phyloP scores from a whole-genome alignment of 2,797 vertebrate genomes.

The Galago senegalensis region DNA sequence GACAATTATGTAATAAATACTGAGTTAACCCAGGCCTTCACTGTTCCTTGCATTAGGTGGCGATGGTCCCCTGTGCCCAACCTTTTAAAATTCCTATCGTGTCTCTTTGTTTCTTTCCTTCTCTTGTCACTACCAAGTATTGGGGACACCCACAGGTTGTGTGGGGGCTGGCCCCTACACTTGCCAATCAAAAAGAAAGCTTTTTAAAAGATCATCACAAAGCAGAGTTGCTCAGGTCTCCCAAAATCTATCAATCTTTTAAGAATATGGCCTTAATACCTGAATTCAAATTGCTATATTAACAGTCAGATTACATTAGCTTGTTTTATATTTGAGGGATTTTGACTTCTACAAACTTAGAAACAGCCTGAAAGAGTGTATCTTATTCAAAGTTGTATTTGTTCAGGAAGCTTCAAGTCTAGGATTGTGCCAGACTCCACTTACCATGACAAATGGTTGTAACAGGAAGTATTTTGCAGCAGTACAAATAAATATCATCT shows the following conservation, averaged over 20 bases:
- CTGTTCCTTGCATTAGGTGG: too few relatives aligned
- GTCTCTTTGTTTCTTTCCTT: too few relatives aligned
- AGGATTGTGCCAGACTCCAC: not conserved
- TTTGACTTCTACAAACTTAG: not conserved
- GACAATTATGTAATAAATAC: too few relatives aligned
- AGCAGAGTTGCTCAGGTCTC: not conserved
- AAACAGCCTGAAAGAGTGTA: constrained; percentile 5
- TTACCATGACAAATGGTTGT: constrained; percentile 15
- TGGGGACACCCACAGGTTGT: too few relatives aligned
- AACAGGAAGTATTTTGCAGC: not conserved
- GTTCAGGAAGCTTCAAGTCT: not conserved
- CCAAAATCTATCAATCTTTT: not conserved
- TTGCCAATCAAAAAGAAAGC: too few relatives aligned
- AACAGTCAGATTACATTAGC: not conserved
- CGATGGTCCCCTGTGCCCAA: too few relatives aligned
- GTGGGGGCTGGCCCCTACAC: too few relatives aligned
- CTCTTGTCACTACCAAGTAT: too few relatives aligned
- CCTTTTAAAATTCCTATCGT: too few relatives aligned
- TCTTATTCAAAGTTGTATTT: constrained; percentile 36
- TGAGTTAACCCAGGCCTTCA: too few relatives aligned
- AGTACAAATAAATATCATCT: not conserved
- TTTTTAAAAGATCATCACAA: not conserved
- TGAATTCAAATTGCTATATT: not conserved
- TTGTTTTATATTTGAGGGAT: not conserved
- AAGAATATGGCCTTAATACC: not conserved